Conservation (phyloP, 92 coral and sea anemone genomes). For the Galaxea fascicularis region DNA sequence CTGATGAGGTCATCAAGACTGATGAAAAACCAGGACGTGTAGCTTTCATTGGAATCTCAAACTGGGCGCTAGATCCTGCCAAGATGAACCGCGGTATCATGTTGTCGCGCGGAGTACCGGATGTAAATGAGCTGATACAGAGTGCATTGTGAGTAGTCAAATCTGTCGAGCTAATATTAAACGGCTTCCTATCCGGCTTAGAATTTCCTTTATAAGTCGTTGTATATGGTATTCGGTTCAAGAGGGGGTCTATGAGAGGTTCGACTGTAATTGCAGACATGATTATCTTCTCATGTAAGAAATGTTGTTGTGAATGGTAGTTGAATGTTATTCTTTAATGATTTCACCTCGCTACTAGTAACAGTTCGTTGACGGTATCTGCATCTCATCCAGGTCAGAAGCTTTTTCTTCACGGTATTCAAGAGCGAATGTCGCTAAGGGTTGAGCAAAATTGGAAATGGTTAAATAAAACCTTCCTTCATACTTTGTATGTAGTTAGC, state of each 20-base stretch:
- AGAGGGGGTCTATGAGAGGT: too few species aligned
- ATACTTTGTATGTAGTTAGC: too few species aligned
- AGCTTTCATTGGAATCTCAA: slow-evolving; percentile 83
- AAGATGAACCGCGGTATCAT: slow-evolving; percentile 77
- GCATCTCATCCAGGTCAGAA: too few species aligned
- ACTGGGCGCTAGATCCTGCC: slow-evolving; percentile 90
- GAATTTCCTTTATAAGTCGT: background rate
- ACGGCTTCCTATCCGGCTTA: background rate
- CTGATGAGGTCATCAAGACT: slow-evolving; percentile 73
- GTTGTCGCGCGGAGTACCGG: slow-evolving; percentile 79
- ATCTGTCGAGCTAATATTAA: background rate
- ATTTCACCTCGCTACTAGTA: background rate
- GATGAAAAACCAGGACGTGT: slow-evolving; percentile 71
- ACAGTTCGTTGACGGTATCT: background rate
- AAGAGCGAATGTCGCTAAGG: too few species aligned
- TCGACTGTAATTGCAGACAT: too few species aligned
- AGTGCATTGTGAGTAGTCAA: slow-evolving; percentile 71
- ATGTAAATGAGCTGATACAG: slow-evolving; percentile 54
- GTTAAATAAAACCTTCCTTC: too few species aligned
- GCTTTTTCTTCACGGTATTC: background rate
- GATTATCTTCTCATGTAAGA: too few species aligned
- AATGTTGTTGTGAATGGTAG: background rate
- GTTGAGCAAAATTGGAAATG: too few species aligned
- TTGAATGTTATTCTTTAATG: background rate
- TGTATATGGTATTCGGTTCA: background rate